Evolutionary conservation across 1,140 invertebrate genomes (phyloP).

Genomic region (Adoxophyes honmai): DNA sequence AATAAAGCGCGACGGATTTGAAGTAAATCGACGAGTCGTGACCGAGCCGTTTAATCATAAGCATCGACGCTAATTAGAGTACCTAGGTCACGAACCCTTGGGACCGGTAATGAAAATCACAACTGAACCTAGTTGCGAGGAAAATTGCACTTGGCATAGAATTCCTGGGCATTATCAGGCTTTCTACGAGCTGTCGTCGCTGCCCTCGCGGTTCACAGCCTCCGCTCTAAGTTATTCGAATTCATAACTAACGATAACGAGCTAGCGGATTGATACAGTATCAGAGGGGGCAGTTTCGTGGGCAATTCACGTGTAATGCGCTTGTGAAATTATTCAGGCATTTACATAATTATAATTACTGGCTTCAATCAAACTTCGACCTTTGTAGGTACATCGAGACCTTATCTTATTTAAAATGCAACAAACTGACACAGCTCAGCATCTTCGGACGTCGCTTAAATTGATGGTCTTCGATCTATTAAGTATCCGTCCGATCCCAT

Average conservation of each 20-base stretch:
- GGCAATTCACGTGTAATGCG: too few species aligned
- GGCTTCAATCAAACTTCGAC: too few species aligned
- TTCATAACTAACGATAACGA: neutral
- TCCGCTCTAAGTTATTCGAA: neutral
- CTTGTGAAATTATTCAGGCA: too few species aligned
- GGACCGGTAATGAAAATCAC: slow-evolving; percentile 70
- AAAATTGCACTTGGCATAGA: slow-evolving; percentile 62
- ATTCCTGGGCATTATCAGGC: slow-evolving; percentile 35
- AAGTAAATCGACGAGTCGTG: slow-evolving; percentile 71
- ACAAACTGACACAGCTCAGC: too few species aligned
- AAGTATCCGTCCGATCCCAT: neutral
- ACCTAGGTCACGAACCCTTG: slow-evolving; percentile 53
- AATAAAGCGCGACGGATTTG: slow-evolving; percentile 61
- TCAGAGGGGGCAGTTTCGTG: too few species aligned
- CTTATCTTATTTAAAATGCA: too few species aligned
- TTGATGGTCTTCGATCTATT: slow-evolving; percentile 29
- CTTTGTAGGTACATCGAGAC: too few species aligned
- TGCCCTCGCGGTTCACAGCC: neutral
- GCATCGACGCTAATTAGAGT: slow-evolving; percentile 72
- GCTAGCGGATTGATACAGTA: neutral
- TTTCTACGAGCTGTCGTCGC: slow-evolving; percentile 8
- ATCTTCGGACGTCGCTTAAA: slow-evolving; percentile 39
- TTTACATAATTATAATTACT: too few species aligned
- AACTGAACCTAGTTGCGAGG: slow-evolving; percentile 59
- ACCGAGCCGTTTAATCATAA: slow-evolving; percentile 70